Evolutionary conservation across 1,140 invertebrate species (phyloP), one percentile per base, ranked within the genome.

Genomic region (Wiebesia pumilae): DNA sequence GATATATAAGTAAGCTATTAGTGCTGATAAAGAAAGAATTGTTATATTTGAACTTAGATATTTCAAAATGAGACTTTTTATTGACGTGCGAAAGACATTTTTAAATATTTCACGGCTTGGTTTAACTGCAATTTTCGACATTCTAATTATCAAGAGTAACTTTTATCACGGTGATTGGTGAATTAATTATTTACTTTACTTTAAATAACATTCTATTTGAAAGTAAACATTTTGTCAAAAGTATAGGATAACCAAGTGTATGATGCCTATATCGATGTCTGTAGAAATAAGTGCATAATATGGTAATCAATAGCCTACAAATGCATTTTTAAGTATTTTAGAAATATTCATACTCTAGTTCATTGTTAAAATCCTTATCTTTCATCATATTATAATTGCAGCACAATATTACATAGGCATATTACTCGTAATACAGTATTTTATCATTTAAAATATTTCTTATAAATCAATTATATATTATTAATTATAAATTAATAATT

Each of bases 41-140:
- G 58, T 67, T 67, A 43, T 54, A 30, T 27, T 38, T 2, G 24
- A 33, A n/a, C 21, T 75, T 75, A 27, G 71, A 12, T 43, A 3
- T 75, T 75, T 75, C 27, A 24, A 75, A 69, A 81, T 33, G 38
- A 43, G 27, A 21, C 62, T 43, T 81, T 81, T 81, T 81, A 81
- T 81, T 69, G 80, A 9, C 58, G 62, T 69, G 80, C 40, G 80
- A 81, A 67, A n/a, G 40, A 67, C 38, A 14, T 69, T 81, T 81
- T 67, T 16, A 81, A 67, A 69, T 30, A 24, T 81, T 81, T 81
- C 62, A 65, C 27, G 80, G 30, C 62, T 19, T 62, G 47, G 33
- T 81, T 81, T 33, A 43, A 30, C 1, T 7, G n/a, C 47, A 81
- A 27, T n/a, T 40, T 81, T 81, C 30, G 24, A 43, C 35, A 14